A percentile compares a stretch with the other conserved stretches of the same genome.
phyloP scores from a whole-genome alignment of 2,113 vertebrate genomes.

The Rhea americana region DNA sequence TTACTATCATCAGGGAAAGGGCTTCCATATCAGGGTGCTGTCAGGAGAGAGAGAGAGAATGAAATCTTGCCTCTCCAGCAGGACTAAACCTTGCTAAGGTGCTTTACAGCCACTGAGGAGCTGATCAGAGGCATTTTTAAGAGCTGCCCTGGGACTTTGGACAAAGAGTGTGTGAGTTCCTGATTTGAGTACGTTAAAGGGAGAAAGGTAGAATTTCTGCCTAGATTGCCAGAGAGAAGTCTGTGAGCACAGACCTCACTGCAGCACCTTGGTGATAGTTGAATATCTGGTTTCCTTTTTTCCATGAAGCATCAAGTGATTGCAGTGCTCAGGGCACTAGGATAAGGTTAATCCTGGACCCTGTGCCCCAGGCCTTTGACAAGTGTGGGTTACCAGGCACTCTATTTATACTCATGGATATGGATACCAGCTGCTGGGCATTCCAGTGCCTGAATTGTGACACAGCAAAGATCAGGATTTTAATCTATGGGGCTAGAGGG shows the following conservation, averaged over 20 bases:
- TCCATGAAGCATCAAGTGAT: neutral
- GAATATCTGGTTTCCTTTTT: neutral
- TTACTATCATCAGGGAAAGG: accelerated
- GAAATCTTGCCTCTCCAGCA: neutral
- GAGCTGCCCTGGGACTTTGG: neutral
- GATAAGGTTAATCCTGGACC: neutral
- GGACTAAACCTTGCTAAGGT: neutral
- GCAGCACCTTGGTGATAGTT: neutral
- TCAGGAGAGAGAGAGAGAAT: accelerated
- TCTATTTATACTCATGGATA: neutral
- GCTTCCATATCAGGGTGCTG: neutral
- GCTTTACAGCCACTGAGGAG: neutral
- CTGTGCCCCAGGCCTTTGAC: too few species aligned
- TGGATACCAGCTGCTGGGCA: neutral
- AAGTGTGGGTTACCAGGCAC: neutral
- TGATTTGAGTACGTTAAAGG: neutral
- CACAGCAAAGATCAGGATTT: neutral
- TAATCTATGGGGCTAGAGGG: neutral
- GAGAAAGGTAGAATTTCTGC: neutral
- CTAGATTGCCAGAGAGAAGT: neutral
- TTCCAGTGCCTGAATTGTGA: neutral
- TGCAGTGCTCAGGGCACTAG: neutral
- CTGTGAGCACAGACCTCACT: accelerated
- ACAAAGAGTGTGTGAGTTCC: neutral
- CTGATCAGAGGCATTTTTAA: neutral